Percentiles rank a stretch among this genome's conserved stretches.
These are phyloP conservation scores for Drosophila emarginata DNA, from an alignment of 2,888 invertebrate species.

Conservation along the genomic window DNA sequence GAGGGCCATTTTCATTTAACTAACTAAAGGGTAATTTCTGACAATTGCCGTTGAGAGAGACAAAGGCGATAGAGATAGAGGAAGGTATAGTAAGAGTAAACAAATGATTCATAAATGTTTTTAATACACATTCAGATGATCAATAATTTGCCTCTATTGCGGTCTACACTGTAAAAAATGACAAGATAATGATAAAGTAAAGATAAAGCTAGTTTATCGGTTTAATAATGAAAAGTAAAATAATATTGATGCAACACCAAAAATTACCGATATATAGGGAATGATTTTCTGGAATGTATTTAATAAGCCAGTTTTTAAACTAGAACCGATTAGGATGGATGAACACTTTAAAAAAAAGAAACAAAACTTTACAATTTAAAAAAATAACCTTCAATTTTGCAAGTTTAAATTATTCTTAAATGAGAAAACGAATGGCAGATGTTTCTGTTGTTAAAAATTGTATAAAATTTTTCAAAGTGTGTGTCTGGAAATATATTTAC, in stretches of 20 bases:
- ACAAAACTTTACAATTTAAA: no score
- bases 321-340: no score
- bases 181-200: not conserved
- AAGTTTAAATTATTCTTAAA: no score
- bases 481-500: constrained; percentile 56
- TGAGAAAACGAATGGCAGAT: not conserved
- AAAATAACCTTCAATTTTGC: no score
- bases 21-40: constrained; percentile 27
- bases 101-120: constrained; percentile 45
- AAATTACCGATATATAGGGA: no score
- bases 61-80: not conserved
- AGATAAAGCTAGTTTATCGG: not conserved
- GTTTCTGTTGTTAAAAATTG: constrained; percentile 2
- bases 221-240: not conserved
- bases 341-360: no score
- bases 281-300: no score
- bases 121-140: constrained; percentile 19
- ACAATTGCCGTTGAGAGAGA: constrained; percentile 4
- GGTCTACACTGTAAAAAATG: not conserved
- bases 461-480: constrained; percentile 18
- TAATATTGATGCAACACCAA: no score
- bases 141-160: constrained; percentile 29
- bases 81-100: constrained; percentile 15
- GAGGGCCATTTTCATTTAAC: constrained; percentile 34
- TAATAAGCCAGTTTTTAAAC: no score